A percentile compares a stretch with the other conserved stretches of the same genome.
Conservation (phyloP, 2,113 vertebrate genomes). For the Irena cyanogastra region DNA sequence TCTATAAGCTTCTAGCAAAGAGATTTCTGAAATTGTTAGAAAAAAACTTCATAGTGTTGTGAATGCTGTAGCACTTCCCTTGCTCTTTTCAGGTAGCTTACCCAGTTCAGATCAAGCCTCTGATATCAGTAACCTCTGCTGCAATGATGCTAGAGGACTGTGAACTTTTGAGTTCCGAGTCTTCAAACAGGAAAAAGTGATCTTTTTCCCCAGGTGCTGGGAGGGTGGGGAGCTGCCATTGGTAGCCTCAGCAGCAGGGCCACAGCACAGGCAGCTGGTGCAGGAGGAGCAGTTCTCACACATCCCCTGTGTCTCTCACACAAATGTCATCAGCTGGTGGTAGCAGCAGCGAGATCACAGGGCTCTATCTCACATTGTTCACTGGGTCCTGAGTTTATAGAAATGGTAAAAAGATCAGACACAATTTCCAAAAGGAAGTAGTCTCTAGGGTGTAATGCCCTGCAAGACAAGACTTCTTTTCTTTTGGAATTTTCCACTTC, state of each 20-base stretch:
- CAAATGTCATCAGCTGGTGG: conserved; percentile 7
- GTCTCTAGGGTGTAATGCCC: conserved; percentile 48
- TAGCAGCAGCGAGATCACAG: neutral
- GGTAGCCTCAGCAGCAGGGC: neutral
- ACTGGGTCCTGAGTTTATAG: neutral
- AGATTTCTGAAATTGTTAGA: neutral
- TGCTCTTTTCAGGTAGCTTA: neutral
- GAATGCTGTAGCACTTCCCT: neutral
- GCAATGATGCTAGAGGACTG: neutral
- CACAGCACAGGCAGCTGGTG: neutral
- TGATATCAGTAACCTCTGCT: neutral
- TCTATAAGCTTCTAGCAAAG: neutral
- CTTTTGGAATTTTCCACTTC: conserved; percentile 55
- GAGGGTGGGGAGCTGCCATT: neutral
- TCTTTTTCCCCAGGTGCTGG: neutral
- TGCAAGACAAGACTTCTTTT: conserved; percentile 13
- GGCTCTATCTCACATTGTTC: neutral
- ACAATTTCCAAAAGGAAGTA: conserved; percentile 11
- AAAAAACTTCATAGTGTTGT: neutral
- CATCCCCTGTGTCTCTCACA: neutral
- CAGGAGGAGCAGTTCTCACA: conserved; percentile 10
- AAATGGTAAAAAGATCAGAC: conserved; percentile 7
- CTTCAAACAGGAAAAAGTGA: neutral
- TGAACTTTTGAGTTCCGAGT: neutral
- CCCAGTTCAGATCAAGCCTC: neutral